Evolutionary conservation across 2,888 invertebrate genomes (phyloP).

Genomic region (Flabesymbios commensalis): DNA sequence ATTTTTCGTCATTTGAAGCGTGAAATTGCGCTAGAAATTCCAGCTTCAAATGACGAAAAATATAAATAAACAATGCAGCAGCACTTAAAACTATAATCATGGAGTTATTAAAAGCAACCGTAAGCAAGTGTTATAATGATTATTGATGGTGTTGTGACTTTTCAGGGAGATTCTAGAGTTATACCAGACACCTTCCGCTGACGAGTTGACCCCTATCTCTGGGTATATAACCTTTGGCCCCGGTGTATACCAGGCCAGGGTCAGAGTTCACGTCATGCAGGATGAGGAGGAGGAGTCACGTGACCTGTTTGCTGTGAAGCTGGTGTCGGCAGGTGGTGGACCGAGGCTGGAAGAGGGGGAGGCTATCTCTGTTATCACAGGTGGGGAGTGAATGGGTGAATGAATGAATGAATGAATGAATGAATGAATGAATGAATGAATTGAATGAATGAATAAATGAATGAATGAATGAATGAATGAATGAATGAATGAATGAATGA

Average conservation of each 20-base stretch:
- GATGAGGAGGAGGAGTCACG: slow-evolving; percentile 53
- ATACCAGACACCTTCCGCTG: slow-evolving; percentile 40
- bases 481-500: too few species aligned
- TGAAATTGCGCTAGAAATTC: too few species aligned
- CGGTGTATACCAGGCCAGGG: slow-evolving; percentile 30
- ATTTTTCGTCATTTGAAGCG: too few species aligned
- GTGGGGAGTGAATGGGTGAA: too few species aligned
- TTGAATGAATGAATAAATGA: too few species aligned
- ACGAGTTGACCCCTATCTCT: slow-evolving; percentile 50
- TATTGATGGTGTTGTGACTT: not conserved
- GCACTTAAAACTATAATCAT: too few species aligned
- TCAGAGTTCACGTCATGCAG: slow-evolving; percentile 44
- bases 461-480: too few species aligned
- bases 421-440: too few species aligned
- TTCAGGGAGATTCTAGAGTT: slow-evolving; percentile 43
- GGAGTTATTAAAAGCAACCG: too few species aligned
- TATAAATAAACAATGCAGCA: too few species aligned
- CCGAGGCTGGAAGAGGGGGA: slow-evolving; percentile 46
- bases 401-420: too few species aligned
- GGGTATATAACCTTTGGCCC: slow-evolving; percentile 45
- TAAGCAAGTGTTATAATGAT: not conserved
- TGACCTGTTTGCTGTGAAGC: slow-evolving; percentile 50
- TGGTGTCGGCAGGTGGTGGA: slow-evolving; percentile 49
- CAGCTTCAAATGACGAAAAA: too few species aligned
- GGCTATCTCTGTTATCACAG: slow-evolving; percentile 46